Percentiles rank a stretch among this genome's conserved stretches.
These are phyloP conservation scores for Drosophila sulfurigaster DNA, from an alignment of 1,140 invertebrate species.

Conservation along the genomic window DNA sequence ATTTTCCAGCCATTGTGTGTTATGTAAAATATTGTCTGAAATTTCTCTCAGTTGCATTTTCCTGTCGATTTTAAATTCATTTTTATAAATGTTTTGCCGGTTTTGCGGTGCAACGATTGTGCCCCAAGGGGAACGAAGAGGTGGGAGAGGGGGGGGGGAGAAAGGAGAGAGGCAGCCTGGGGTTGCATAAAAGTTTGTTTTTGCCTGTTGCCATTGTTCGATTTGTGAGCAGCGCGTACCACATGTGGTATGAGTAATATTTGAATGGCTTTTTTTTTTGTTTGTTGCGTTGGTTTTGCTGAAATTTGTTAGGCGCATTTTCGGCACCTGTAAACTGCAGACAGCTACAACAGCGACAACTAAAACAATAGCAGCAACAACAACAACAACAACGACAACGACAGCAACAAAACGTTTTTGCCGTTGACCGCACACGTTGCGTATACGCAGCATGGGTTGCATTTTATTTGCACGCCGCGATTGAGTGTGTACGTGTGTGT, in stretches of 20 bases:
- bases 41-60: slow-evolving; percentile 69
- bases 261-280: slow-evolving; percentile 43
- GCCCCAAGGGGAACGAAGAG: not conserved
- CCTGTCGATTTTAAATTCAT: slow-evolving; percentile 74
- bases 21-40: slow-evolving; percentile 66
- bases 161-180: not conserved
- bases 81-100: slow-evolving; percentile 79
- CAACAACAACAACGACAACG: not conserved
- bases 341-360: slow-evolving; percentile 19
- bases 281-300: slow-evolving; percentile 5
- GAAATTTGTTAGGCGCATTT: slow-evolving; percentile 40
- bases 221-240: slow-evolving; percentile 12
- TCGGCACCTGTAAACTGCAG: slow-evolving; percentile 65
- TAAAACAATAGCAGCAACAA: slow-evolving; percentile 2
- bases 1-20: not conserved
- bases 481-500: slow-evolving; percentile 2
- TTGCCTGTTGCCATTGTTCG: slow-evolving; percentile 25
- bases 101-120: slow-evolving; percentile 46
- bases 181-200: slow-evolving; percentile 12
- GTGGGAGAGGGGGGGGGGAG: not conserved
- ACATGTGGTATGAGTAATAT: slow-evolving; percentile 72
- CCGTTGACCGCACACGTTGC: slow-evolving; percentile 44
- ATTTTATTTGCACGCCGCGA: slow-evolving; percentile 29
- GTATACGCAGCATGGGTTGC: slow-evolving; percentile 64
- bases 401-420: slow-evolving; percentile 30